Evolutionary conservation across 2,888 invertebrate species (phyloP), one percentile per base, ranked within the genome.

Genomic region (Steinernema scapterisci): DNA sequence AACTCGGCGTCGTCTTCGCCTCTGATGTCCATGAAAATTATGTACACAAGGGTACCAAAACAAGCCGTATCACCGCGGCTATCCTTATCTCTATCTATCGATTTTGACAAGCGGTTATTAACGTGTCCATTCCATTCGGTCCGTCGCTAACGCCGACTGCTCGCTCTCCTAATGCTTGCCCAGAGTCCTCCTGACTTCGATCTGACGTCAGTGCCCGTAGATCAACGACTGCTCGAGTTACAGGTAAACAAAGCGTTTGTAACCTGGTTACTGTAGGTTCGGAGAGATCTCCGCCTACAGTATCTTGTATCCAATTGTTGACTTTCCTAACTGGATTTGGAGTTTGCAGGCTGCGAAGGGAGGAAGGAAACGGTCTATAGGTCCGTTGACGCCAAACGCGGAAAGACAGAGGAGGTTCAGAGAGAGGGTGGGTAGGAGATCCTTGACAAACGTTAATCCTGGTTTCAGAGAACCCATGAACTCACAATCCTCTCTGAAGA

Each of bases 211-310:
- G 63, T 63, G 2, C 63, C 63, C 63, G 31, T 31, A 16, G 63
- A 63, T 7, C 63, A 31, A 16, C 27, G 63, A 63, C 63, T 63
- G 1, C 63, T 63, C 63, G 63, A 63, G 25, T n/a, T 63, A 38
- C 63, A 63, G 63, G 63, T 63, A 63, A 63, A 63, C 63, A 31
- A 31, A 13, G 31, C 31, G 63, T 63, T 63, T 63, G 63, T 63
- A 63, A 63, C 31, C 21, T 54, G 1, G 3, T 54, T 54, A 54
- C 54, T 19, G 25, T 54, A 54, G 51, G 45, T n/a, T n/a, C n/a
- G n/a, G n/a, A n/a, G n/a, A n/a, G n/a, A n/a, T n/a, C n/a, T n/a
- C n/a, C n/a, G n/a, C n/a, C n/a, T n/a, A n/a, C n/a, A n/a, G n/a
- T n/a, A n/a, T n/a, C n/a, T n/a, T n/a, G n/a, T n/a, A n/a, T n/a